Evolutionary conservation across 2,888 invertebrate genomes (phyloP).

Genomic region (Heliconius cydno): DNA sequence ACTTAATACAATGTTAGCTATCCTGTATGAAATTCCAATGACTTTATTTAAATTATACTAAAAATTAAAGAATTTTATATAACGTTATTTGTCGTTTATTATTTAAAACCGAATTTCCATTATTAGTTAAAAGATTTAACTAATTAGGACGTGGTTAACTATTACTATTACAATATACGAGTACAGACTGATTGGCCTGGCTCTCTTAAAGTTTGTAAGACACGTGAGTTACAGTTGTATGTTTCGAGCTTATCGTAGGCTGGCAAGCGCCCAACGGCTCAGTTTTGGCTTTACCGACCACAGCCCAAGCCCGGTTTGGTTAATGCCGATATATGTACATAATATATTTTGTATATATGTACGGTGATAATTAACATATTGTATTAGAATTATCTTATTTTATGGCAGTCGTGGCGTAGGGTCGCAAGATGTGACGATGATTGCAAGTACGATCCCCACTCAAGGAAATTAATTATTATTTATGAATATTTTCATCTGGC

Average conservation of each 20-base stretch:
- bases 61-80: neutral
- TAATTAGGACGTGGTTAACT: too few relatives aligned
- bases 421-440: too few relatives aligned
- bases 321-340: slow-evolving; percentile 56
- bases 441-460: too few relatives aligned
- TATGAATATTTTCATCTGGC: too few relatives aligned
- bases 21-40: too few relatives aligned
- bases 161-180: slow-evolving; percentile 1
- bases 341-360: slow-evolving; percentile 13
- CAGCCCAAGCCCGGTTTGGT: slow-evolving; percentile 59
- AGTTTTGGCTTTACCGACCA: slow-evolving; percentile 56
- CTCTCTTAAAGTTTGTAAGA: slow-evolving; percentile 53
- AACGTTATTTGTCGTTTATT: too few relatives aligned
- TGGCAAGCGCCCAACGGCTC: slow-evolving; percentile 54
- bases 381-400: neutral
- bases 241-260: slow-evolving; percentile 52
- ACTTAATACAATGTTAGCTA: too few relatives aligned
- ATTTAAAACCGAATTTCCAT: too few relatives aligned
- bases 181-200: slow-evolving; percentile 33
- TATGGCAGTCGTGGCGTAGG: too few relatives aligned
- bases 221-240: slow-evolving; percentile 59
- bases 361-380: neutral
- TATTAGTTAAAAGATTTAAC: too few relatives aligned
- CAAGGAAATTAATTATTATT: too few relatives aligned
- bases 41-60: neutral